Evolutionary conservation across 2,888 invertebrate genomes (phyloP), one percentile per base, ranked within the genome.

Genomic region (Alcis repandata): DNA sequence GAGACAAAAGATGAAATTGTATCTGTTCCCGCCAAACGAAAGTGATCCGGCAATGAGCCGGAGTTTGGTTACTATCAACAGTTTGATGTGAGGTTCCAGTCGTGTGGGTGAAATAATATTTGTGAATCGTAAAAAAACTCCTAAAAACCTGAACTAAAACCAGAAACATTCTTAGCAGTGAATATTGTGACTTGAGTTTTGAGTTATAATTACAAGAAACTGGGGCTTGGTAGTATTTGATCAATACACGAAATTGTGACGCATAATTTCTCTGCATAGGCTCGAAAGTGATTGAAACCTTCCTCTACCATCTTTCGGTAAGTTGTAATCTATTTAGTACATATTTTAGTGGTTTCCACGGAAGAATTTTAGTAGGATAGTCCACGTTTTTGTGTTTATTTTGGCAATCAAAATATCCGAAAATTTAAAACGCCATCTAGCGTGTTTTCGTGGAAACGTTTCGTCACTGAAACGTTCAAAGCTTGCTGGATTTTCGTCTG

Each of bases 1-100:
- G 82, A 79, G 89, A 87, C 10, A 66, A 58, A 56, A 67, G 62
- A 78, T 72, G 72, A 80, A 80, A 84, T 84, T 86, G 87, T 90
- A 83, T 83, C 84, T 56, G 64, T 90, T 91, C 90, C 90, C 90
- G 89, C 87, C 89, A 88, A 87, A 85, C 76, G 85, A 83, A 84
- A 88, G 88, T 91, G 89, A 88, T 86, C 89, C 87, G 86, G 86
- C 84, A 81, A 78, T 82, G 86, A 82, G 76, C 79, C 79, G 82
- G 82, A 84, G 88, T 85, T 88, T 84, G 87, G 87, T 87, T 85
- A 84, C 84, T 83, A 88, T 90, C 89, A 92, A 90, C 91, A 91
- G 93, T 91, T 87, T 83, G 86, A 80, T 85, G 82, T 84, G 79
- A 80, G 83, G 82, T 78, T 79, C 82, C 79, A 78, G 62, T 75